Evolutionary conservation across 2,113 vertebrate species (phyloP).

Genomic region (Peromyscus californicus): DNA sequence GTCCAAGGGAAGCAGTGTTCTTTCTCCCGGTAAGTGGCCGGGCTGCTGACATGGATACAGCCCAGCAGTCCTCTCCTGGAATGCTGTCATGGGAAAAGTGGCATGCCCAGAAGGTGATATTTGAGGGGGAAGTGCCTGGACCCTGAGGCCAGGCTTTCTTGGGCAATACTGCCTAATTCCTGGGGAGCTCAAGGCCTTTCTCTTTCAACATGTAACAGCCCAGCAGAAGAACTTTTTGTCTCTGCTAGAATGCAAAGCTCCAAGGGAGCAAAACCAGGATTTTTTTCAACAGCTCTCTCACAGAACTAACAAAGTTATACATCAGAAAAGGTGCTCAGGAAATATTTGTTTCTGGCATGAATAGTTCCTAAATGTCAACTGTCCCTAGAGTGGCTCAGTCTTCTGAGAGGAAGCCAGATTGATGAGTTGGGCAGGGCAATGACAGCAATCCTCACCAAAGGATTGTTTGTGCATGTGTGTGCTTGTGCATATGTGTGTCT

Average conservation of each 20-base stretch:
- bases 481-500: not conserved
- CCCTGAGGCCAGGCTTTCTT: not conserved
- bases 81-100: rapidly evolving
- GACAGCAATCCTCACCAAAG: not conserved
- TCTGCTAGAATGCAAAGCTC: not conserved
- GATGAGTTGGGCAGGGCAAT: not conserved
- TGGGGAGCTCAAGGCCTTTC: not conserved
- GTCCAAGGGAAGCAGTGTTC: not conserved
- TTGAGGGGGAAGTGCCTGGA: not conserved
- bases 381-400: not conserved
- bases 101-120: not conserved
- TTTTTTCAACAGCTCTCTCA: not conserved
- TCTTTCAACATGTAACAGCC: not conserved
- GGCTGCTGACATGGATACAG: not conserved
- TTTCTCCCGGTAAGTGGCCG: not conserved
- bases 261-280: not conserved
- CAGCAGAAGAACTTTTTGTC: not conserved
- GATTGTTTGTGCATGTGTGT: not conserved
- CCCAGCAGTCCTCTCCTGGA: not conserved
- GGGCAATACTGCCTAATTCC: not conserved
- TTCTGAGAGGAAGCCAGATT: not conserved
- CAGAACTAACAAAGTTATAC: not conserved
- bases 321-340: not conserved
- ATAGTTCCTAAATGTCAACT: not conserved
- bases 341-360: conserved; percentile 22